Base-by-base conservation (phyloP, 2,797 vertebrate species). In the Sitta carolinensis region DNA sequence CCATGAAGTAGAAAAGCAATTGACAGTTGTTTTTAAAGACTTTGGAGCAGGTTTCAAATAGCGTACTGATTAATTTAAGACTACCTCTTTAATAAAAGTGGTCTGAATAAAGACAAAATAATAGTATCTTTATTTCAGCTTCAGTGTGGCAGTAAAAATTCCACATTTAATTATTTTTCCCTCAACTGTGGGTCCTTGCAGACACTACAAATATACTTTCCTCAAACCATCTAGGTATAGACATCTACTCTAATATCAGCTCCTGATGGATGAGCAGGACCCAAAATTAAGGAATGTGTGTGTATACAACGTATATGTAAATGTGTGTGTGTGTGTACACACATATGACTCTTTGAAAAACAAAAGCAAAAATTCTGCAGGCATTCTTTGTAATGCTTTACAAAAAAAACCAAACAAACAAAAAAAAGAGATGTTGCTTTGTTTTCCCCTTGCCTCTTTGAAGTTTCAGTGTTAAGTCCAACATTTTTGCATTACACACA, bases 281-380 rank as follows among this genome's bases (percentile, higher is more conserved):
- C 6, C 38, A 67, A 66, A 89, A 52, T 57, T 43, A 59, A 84
- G 59, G 58, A 72, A n/a, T 16, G 5, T 27, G 4, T 1, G 10
- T n/a, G 11, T 40, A 23, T 51, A 11, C 20, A 40, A 19, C 0
- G 3, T 42, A 8, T 13, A 12, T 13, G 3, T 43, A 32, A 45
- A 8, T 26, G 2, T 55, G 18, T 36, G 11, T 25, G 12, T 27
- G 7, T 62, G 5, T 38, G 11, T 20, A 27, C 2, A 3, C 13
- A 13, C 19, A 32, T 10, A 48, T 21, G 42, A 50, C 59, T 91
- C 11, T 67, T 48, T 18, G 17, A 66, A 80, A 86, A 85, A 48
- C 30, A 57, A 59, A 29, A 0, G 18, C 19, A 5, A 19, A 77
- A 80, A 4, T 45, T 68, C 52, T 64, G 42, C 32, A 54, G 48